phyloP scores from a whole-genome alignment of 2,797 vertebrate species.

The Melanotaenia parkinsoni region DNA sequence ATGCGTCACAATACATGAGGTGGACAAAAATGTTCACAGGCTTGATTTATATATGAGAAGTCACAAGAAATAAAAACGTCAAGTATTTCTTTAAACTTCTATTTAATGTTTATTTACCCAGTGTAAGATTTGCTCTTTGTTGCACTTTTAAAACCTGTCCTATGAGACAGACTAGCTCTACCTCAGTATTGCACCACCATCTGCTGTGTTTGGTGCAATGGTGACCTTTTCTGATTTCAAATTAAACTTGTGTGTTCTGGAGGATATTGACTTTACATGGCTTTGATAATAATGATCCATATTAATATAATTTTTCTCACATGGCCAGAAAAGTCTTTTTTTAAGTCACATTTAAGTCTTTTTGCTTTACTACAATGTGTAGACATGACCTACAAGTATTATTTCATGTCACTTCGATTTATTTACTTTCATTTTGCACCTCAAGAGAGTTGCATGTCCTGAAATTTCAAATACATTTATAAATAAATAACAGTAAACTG shows the following conservation, averaged over 20 bases:
- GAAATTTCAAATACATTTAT: neutral
- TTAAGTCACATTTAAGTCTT: neutral
- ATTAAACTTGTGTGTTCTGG: neutral
- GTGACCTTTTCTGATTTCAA: neutral
- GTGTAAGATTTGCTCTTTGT: neutral
- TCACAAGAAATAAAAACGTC: neutral
- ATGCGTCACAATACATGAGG: neutral
- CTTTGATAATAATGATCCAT: slow-evolving; percentile 1
- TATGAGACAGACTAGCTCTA: neutral
- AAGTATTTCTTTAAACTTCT: neutral
- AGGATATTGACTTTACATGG: neutral
- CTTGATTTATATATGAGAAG: neutral
- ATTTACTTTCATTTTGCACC: neutral
- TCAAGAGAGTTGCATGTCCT: neutral
- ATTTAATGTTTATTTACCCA: neutral
- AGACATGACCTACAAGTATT: neutral
- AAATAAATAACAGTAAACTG: neutral
- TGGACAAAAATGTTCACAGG: neutral
- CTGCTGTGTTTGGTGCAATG: neutral
- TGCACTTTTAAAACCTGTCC: neutral
- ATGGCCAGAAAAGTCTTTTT: neutral
- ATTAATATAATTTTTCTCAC: neutral
- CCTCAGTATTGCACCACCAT: neutral
- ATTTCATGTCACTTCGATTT: neutral
- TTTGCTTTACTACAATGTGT: neutral